These are phyloP conservation scores for Vulpes ferrilata DNA, from an alignment of 2,113 vertebrate species.

Conservation along the genomic window DNA sequence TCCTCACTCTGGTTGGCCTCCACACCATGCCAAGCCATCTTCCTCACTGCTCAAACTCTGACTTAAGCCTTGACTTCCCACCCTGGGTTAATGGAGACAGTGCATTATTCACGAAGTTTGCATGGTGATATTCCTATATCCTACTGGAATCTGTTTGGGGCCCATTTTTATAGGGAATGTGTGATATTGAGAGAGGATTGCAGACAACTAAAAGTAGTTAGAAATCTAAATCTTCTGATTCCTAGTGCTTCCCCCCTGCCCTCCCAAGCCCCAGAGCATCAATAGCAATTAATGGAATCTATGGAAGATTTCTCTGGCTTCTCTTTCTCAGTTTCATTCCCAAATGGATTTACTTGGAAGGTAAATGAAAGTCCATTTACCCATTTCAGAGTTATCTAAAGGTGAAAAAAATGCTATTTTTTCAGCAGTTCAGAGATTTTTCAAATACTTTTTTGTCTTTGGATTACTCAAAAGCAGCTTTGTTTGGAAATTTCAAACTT, in stretches of 20 bases:
- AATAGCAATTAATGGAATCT: conserved; percentile 1
- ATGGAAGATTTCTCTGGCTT: conserved; percentile 61
- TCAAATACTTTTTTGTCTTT: conserved; percentile 76
- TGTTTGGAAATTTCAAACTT: conserved; percentile 75
- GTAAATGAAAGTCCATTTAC: conserved; percentile 64
- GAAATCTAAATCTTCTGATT: not conserved
- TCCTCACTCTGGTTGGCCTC: not conserved
- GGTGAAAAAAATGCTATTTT: conserved; percentile 61
- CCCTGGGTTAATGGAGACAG: not conserved
- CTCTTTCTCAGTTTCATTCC: conserved; percentile 45
- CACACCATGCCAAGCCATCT: not conserved
- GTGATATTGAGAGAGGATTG: not conserved
- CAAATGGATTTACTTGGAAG: conserved; percentile 78
- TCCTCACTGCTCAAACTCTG: not conserved
- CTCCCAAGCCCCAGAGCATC: not conserved
- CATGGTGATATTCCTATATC: not conserved
- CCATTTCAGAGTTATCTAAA: conserved; percentile 75
- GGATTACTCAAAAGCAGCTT: conserved; percentile 79
- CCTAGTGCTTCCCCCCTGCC: not conserved
- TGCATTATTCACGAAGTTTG: not conserved
- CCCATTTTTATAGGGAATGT: not conserved
- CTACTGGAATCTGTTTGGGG: not conserved
- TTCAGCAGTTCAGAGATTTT: conserved; percentile 69
- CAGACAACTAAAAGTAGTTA: not conserved
- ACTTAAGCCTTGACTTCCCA: not conserved